Base-by-base conservation (phyloP, 2,113 vertebrate genomes). In the Pithys albifrons region DNA sequence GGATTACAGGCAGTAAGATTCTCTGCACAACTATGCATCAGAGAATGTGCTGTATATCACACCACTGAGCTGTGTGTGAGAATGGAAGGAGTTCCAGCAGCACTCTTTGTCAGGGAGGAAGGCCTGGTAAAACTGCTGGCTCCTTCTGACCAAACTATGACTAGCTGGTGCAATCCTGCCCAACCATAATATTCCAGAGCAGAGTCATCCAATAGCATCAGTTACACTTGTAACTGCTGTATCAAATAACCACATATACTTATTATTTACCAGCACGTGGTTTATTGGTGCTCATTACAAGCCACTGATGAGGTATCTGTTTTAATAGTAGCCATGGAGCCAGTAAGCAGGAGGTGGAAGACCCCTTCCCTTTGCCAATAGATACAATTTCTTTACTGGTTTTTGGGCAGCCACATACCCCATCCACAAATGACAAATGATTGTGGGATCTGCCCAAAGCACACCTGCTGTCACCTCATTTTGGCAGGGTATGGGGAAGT, bases 221-320 rank as follows among this genome's bases (percentile, higher is more conserved):
- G 61, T 62, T 85, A 91, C 46, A 27, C 62, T 91, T 94, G 59
- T 94, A 93, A 96, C 64, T 95, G 80, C 72, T 18, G 2, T 96
- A 91, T 93, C 46, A 46, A 87, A 94, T 91, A 95, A 88, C 76
- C 35, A 80, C 77, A 91, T 86, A 59, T 94, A 95, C 96, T 94
- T 95, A 95, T 96, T 96, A 96, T 96, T 97, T 96, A 96, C 84
- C 73, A 95, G 51, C 65, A 70, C 29, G 79, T 64, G 66, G 64
- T 95, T 97, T 95, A 92, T 89, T 95, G 77, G 92, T 35, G 8
- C 58, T 97, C 86, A 91, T 87, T 97, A 96, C 91, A 96, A 95
- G 86, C 88, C 92, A 78, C 92, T 95, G 96, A 97, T 92, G 92
- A 96, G 72, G 67, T 84, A 67, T 83, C 89, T 82, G 45, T 79